Evolutionary conservation across 2,797 vertebrate species (phyloP).

Genomic region (Sparidentex hasta): DNA sequence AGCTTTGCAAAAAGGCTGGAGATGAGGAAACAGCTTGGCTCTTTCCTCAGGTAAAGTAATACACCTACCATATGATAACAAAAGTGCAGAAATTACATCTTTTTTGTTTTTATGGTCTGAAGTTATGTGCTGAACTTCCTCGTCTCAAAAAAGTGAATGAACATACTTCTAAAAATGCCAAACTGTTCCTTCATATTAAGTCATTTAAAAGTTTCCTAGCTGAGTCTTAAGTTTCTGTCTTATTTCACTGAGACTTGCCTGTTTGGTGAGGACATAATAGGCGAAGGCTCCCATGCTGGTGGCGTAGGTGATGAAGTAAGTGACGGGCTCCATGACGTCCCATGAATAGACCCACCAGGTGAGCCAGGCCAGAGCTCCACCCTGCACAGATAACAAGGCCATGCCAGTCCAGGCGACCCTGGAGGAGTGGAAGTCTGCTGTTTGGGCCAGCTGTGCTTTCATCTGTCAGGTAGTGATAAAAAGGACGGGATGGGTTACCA

Average conservation of each 20-base stretch:
- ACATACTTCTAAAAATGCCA: neutral
- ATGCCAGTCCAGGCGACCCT: slow-evolving; percentile 90
- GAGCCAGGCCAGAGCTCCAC: slow-evolving; percentile 94
- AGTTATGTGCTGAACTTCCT: neutral
- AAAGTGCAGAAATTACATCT: rapidly evolving
- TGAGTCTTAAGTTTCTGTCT: too few species aligned
- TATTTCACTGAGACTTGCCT: slow-evolving; percentile 76
- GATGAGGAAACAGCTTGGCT: neutral
- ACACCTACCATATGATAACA: neutral
- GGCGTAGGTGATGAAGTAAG: slow-evolving; percentile 94
- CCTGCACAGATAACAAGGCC: slow-evolving; percentile 92
- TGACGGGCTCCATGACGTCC: slow-evolving; percentile 98
- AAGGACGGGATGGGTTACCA: neutral
- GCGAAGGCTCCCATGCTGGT: slow-evolving; percentile 93
- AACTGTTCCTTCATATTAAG: neutral
- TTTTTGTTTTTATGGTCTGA: neutral
- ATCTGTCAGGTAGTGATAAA: slow-evolving; percentile 76
- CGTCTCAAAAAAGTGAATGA: neutral
- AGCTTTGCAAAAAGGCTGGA: neutral
- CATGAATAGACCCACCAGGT: slow-evolving; percentile 99
- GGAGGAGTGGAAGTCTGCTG: slow-evolving; percentile 84
- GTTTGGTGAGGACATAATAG: slow-evolving; percentile 93
- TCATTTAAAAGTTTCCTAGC: too few species aligned
- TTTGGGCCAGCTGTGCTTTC: slow-evolving; percentile 84
- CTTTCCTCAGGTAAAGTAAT: neutral